These are phyloP conservation scores for Mormyrus lacerda DNA, from an alignment of 2,113 vertebrate species.

Conservation along the genomic window DNA sequence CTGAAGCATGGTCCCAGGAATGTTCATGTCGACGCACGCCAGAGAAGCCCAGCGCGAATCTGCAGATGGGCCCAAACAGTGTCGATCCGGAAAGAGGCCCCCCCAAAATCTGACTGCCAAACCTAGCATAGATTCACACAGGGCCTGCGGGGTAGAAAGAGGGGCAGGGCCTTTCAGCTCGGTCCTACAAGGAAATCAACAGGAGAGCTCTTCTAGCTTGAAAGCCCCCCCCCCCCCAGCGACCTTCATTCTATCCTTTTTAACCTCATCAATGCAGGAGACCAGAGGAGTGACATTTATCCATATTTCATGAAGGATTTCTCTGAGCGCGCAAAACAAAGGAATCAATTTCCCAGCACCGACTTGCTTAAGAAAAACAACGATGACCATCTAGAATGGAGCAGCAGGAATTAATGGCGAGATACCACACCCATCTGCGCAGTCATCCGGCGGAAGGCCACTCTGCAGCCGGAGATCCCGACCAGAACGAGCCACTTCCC, in stretches of 20 bases:
- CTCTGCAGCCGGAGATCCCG: not conserved
- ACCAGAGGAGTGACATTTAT: constrained; percentile 48
- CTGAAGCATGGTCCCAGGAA: not conserved
- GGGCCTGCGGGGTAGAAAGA: not conserved
- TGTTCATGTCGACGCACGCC: constrained; percentile 30
- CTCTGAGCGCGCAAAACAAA: constrained; percentile 30
- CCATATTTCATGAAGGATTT: constrained; percentile 44
- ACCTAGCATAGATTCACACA: not conserved
- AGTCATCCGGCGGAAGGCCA: not conserved
- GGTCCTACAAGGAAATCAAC: not conserved
- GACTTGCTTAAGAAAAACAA: constrained; percentile 38
- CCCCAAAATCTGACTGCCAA: not conserved
- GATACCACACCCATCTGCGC: constrained; percentile 20
- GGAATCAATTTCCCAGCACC: constrained; percentile 45
- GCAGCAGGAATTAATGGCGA: constrained; percentile 32
- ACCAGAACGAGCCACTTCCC: not conserved
- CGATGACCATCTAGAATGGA: constrained; percentile 23
- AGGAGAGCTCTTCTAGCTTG: not conserved
- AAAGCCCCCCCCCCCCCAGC: constrained; percentile 21
- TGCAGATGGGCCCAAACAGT: not conserved
- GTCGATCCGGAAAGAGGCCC: not conserved
- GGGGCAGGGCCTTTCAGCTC: not conserved
- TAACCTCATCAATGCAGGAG: constrained; percentile 41
- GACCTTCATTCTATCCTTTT: constrained; percentile 34
- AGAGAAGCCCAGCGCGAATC: constrained; percentile 26